These are phyloP conservation scores for Taeniopygia guttata DNA, from an alignment of 2,797 vertebrate species.

Conservation along the genomic window DNA sequence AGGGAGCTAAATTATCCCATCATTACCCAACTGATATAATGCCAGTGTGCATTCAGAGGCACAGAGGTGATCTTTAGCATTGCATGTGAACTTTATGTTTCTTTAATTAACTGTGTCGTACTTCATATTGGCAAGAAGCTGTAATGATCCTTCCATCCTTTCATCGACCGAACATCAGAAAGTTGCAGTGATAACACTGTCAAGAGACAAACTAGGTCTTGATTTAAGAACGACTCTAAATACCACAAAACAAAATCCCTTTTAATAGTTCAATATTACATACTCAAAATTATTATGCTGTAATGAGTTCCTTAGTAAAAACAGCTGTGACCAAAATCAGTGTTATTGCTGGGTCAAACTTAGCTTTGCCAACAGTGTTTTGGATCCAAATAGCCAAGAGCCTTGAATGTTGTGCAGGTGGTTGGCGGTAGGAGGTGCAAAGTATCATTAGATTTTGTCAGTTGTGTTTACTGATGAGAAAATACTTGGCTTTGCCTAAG, in stretches of 20 bases:
- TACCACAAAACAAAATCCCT: neutral
- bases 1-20: neutral
- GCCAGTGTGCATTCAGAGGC: neutral
- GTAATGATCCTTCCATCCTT: neutral
- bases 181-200: neutral
- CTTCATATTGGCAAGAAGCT: slow-evolving; percentile 9
- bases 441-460: neutral
- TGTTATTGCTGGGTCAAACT: neutral
- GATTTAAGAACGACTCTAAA: slow-evolving; percentile 10
- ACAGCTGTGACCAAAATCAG: neutral
- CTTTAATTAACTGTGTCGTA: slow-evolving; percentile 37
- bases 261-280: neutral
- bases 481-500: neutral
- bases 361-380: neutral
- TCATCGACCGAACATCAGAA: neutral
- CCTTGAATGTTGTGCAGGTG: neutral
- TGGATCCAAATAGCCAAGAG: neutral
- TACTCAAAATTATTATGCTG: neutral
- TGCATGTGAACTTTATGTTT: slow-evolving; percentile 8
- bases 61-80: slow-evolving; percentile 28
- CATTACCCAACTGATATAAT: slow-evolving; percentile 25
- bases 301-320: neutral
- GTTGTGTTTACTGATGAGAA: neutral
- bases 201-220: neutral
- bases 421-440: neutral